Evolutionary conservation across 2,888 invertebrate genomes (phyloP).

Genomic region (Hylaea fasciaria): DNA sequence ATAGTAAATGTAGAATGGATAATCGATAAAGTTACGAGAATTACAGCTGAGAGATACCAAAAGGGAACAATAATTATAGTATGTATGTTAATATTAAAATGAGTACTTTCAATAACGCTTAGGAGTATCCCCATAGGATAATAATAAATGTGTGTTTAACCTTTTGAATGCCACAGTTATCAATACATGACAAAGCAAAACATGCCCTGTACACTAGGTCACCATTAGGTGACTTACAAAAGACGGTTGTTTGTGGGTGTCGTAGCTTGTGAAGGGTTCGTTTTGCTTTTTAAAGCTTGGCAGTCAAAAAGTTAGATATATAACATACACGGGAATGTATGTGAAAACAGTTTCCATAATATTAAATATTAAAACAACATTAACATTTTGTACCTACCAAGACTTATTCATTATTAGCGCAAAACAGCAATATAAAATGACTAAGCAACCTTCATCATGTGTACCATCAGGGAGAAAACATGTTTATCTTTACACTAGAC

Average conservation of each 20-base stretch:
- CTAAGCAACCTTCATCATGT: conserved; percentile 1
- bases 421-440: conserved; percentile 10
- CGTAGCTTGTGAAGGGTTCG: no score
- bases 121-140: conserved; percentile 37
- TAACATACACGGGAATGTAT: conserved; percentile 35
- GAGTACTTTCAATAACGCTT: conserved; percentile 45
- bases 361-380: conserved; percentile 14
- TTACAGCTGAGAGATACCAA: no score
- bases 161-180: no score
- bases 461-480: background rate
- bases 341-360: conserved; percentile 13
- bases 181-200: no score
- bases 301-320: no score
- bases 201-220: no score
- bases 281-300: no score
- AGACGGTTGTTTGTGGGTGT: no score
- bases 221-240: no score
- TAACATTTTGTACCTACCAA: conserved; percentile 31
- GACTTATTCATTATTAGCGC: background rate
- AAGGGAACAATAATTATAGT: no score
- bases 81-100: conserved; percentile 39
- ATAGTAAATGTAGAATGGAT: no score
- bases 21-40: no score
- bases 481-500: background rate
- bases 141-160: conserved; percentile 13